A percentile compares a stretch with the other conserved stretches of the same genome.
These are phyloP conservation scores for Temnothorax longispinosus DNA, from an alignment of 1,140 invertebrate species.

Conservation along the genomic window DNA sequence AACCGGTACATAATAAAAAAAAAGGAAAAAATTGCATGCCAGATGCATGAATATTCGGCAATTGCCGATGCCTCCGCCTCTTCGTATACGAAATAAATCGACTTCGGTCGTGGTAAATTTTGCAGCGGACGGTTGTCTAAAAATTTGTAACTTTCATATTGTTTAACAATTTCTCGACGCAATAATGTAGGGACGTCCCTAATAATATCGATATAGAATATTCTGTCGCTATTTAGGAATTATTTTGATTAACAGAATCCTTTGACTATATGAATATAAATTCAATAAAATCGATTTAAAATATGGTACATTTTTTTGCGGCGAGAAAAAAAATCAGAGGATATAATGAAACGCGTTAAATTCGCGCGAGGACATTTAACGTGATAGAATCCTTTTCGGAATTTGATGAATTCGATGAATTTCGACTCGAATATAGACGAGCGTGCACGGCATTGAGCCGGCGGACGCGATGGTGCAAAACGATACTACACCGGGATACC, in stretches of 20 bases:
- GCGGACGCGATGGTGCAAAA: conserved; percentile 10
- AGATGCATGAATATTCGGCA: conserved; percentile 42
- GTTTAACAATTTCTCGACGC: background rate
- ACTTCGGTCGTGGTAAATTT: conserved; percentile 15
- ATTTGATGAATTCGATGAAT: conserved; percentile 55
- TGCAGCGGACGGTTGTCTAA: background rate
- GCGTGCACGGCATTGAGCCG: background rate
- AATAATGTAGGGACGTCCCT: background rate
- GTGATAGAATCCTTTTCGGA: conserved; percentile 47
- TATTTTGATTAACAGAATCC: conserved; percentile 4
- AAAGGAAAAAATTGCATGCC: background rate
- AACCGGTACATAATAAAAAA: conserved; percentile 2
- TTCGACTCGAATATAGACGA: conserved; percentile 43
- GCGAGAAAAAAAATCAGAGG: background rate
- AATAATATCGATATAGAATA: background rate
- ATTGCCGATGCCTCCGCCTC: background rate
- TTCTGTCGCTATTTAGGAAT: background rate
- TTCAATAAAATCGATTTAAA: conserved; percentile 9
- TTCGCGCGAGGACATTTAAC: background rate
- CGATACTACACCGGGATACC: background rate
- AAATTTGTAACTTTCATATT: background rate
- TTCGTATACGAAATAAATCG: conserved; percentile 21
- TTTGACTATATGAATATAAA: background rate
- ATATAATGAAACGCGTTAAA: conserved; percentile 42
- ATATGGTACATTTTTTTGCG: background rate